phyloP scores from a whole-genome alignment of 1,140 invertebrate species.

The Drosophila navojoa region DNA sequence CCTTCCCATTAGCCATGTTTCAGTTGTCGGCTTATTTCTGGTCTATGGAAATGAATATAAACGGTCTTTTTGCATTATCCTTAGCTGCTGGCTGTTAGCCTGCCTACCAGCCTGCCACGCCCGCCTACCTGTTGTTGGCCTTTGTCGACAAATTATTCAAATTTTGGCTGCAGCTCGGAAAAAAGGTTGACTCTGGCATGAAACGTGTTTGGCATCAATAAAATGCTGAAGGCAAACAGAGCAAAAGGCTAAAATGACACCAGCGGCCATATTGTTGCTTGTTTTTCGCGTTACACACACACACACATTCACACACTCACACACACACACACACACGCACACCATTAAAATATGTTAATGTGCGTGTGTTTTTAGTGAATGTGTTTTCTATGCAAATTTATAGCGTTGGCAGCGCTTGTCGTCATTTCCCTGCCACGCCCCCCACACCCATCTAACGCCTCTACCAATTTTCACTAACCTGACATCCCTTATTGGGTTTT shows the following conservation, averaged over 20 bases:
- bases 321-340: conserved; percentile 16
- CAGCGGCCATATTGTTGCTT: conserved; percentile 66
- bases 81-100: neutral
- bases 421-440: neutral
- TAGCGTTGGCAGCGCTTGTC: conserved; percentile 22
- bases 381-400: conserved; percentile 68
- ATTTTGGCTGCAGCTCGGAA: conserved; percentile 34
- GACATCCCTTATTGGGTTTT: conserved; percentile 40
- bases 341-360: conserved; percentile 70
- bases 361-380: conserved; percentile 51
- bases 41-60: conserved; percentile 28
- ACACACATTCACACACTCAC: conserved; percentile 6
- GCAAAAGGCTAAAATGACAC: conserved; percentile 69
- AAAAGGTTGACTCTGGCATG: conserved; percentile 59
- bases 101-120: too few species aligned
- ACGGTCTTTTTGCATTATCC: conserved; percentile 20
- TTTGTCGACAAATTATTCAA: conserved; percentile 60
- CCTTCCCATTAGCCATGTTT: neutral
- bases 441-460: neutral
- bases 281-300: conserved; percentile 8
- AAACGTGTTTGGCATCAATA: conserved; percentile 69
- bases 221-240: conserved; percentile 62
- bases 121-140: conserved; percentile 32
- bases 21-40: conserved; percentile 19
- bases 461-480: neutral